Evolutionary conservation across 2,888 invertebrate genomes (phyloP).

Genomic region (Drosophila phalerata): DNA sequence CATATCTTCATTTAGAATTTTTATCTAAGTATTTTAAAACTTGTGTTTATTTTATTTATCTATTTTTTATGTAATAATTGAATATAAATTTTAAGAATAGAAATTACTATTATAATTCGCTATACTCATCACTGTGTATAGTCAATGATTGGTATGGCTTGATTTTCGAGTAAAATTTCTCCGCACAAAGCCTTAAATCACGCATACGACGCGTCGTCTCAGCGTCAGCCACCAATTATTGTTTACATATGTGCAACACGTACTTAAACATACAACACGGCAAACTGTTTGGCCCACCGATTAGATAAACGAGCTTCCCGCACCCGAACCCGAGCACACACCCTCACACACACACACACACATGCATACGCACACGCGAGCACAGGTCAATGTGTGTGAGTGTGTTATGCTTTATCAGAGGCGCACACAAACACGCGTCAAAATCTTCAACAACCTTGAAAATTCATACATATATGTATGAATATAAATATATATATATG

Average conservation of each 20-base stretch:
- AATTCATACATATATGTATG: conserved; percentile 20
- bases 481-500: conserved; percentile 9
- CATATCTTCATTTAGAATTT: too few species aligned
- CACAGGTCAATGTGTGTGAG: not conserved
- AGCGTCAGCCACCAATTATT: conserved; percentile 36
- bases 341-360: not conserved
- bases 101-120: too few species aligned
- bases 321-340: conserved; percentile 12
- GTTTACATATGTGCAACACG: conserved; percentile 67
- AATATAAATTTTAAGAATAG: too few species aligned
- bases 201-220: conserved; percentile 47
- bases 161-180: conserved; percentile 40
- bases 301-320: conserved; percentile 65
- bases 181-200: conserved; percentile 46
- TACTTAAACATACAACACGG: conserved; percentile 50
- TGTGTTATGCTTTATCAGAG: conserved; percentile 35
- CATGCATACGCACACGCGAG: not conserved
- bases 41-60: too few species aligned
- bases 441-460: conserved; percentile 64
- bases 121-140: not conserved
- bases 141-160: not conserved
- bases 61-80: too few species aligned
- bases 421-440: conserved; percentile 51
- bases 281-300: conserved; percentile 48
- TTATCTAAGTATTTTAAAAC: too few species aligned